Base-by-base conservation (phyloP, 2,797 vertebrate species). In the Hoplostethus mediterraneus region DNA sequence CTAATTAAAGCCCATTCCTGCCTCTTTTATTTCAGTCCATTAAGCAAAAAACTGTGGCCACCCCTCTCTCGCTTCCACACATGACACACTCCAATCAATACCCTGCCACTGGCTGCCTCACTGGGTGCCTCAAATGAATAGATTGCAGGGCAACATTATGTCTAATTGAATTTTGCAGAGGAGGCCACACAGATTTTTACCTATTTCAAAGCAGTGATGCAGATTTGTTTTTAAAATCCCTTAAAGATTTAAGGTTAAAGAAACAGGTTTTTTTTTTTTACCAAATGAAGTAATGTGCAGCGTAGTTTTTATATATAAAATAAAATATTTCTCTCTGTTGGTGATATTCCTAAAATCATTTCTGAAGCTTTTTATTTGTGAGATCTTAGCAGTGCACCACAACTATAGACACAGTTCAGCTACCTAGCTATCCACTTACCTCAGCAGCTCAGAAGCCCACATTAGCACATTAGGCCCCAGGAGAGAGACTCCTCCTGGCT, bases 11-110 rank as follows among this genome's bases (percentile, higher is more conserved):
- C 91, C 92, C 94, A 92, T 96, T 95, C 95, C 95, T 93, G 91
- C 95, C 96, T 95, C 96, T 94, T 97, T 98, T 95, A 96, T 95
- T 96, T 95, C 95, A 95, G 95, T 94, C 95, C 95, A 97, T 98
- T 98, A 98, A 96, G 94, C 96, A 96, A 94, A 94, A 96, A 95
- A 92, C 85, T 90, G 90, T 91, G 93, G 94, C 94, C 94, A 94
- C 95, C 95, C 93, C 92, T 93, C 87, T 94, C 94, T 95, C 71
- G 63, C 94, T 91, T 94, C 93, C 92, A 90, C 96, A 95, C 95
- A 95, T 95, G 96, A 95, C 96, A 95, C 95, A 92, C 92, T 94
- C 95, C 87, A 95, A 96, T 97, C 96, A 95, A 95, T 97, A 96
- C 92, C 85, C 94, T 95, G 95, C 94, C 93, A 94, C 94, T 90